A percentile compares a stretch with the other conserved stretches of the same genome.
Conservation (phyloP, 2,888 invertebrate species). For the Rhyacophila evoluta region DNA sequence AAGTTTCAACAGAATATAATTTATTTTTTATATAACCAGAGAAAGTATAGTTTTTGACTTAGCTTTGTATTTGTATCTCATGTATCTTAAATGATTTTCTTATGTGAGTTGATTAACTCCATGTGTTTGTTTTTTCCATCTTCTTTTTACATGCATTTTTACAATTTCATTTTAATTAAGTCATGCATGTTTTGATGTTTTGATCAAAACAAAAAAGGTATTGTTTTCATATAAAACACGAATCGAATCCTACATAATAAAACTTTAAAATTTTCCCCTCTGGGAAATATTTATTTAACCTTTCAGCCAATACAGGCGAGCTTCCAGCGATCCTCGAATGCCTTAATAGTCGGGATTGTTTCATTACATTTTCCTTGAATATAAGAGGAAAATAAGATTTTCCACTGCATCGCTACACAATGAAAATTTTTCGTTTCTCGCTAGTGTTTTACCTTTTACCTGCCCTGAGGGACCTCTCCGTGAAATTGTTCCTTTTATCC, state of each 20-base stretch:
- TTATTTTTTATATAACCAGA: too few species aligned
- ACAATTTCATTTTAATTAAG: too few species aligned
- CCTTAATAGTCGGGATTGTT: background rate
- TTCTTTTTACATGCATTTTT: too few species aligned
- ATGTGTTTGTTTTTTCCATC: too few species aligned
- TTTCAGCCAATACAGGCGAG: background rate
- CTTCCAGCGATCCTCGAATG: background rate
- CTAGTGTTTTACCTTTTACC: slow-evolving; percentile 41
- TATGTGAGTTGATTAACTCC: too few species aligned
- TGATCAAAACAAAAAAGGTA: too few species aligned
- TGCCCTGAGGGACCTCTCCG: slow-evolving; percentile 43
- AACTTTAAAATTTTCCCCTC: background rate
- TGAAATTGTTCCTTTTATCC: slow-evolving; percentile 51
- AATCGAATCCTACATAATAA: background rate
- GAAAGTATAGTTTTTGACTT: too few species aligned
- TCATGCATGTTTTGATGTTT: too few species aligned
- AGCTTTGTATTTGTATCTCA: too few species aligned
- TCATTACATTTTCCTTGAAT: background rate
- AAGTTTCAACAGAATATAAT: too few species aligned
- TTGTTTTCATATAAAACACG: background rate
- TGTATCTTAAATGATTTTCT: too few species aligned
- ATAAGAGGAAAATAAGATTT: background rate
- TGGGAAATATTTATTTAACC: background rate
- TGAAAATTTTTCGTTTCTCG: background rate
- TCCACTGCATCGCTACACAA: background rate